Evolutionary conservation across 1,140 invertebrate species (phyloP).

Genomic region (Lepidurus couesii): DNA sequence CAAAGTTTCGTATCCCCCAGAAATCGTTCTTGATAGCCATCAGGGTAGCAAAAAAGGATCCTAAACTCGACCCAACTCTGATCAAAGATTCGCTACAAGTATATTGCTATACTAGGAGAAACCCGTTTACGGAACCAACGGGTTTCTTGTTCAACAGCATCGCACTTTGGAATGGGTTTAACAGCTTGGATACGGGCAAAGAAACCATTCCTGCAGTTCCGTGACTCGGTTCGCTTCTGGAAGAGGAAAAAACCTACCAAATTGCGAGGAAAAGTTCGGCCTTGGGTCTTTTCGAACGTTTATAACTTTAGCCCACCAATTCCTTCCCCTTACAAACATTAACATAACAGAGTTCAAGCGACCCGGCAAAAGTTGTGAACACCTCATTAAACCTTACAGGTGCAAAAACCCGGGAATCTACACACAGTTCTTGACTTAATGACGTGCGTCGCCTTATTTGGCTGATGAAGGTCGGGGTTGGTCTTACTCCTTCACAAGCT

Average conservation of each 20-base stretch:
- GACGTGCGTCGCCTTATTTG: background rate
- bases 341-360: background rate
- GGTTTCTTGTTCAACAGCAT: background rate
- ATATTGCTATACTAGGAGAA: background rate
- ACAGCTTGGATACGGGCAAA: background rate
- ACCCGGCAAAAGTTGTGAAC: background rate
- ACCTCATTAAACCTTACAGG: background rate
- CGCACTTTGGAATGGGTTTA: background rate
- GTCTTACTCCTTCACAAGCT: background rate
- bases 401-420: background rate
- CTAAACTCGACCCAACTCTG: background rate
- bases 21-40: background rate
- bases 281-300: background rate
- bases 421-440: background rate
- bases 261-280: background rate
- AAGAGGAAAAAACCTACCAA: background rate
- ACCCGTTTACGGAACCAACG: background rate
- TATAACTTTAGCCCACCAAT: background rate
- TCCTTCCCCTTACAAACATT: background rate
- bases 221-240: background rate
- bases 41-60: background rate
- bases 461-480: background rate
- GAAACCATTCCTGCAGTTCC: background rate
- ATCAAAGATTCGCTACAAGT: background rate
- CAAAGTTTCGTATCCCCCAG: background rate